A percentile compares a stretch with the other conserved stretches of the same genome.
phyloP scores from a whole-genome alignment of 1,140 invertebrate species.

The Tribolium madens region DNA sequence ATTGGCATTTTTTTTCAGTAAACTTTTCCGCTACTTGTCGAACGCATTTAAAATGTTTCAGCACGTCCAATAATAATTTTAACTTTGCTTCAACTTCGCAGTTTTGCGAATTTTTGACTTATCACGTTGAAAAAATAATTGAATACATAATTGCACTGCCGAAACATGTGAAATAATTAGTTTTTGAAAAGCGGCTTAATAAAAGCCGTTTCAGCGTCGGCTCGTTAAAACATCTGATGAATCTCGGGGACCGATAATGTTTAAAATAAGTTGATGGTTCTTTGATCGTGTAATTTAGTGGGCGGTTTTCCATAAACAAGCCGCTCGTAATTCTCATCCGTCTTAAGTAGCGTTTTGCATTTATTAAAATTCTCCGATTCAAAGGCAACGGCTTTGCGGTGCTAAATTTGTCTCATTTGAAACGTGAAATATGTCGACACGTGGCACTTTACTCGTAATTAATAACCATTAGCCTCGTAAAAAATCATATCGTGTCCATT shows the following conservation, averaged over 20 bases:
- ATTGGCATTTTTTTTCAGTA: neutral
- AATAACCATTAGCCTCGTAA: neutral
- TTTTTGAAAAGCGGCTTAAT: neutral
- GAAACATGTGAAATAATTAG: neutral
- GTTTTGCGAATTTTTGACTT: neutral
- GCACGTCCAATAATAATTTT: neutral
- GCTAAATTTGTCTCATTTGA: conserved; percentile 4
- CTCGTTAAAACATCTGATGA: neutral
- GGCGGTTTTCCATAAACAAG: conserved; percentile 1
- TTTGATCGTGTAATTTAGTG: conserved; percentile 28
- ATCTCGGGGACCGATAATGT: neutral
- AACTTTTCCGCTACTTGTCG: neutral
- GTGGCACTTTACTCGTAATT: neutral
- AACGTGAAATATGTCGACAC: conserved; percentile 4
- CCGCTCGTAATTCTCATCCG: conserved; percentile 5
- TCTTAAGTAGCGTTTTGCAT: conserved; percentile 23
- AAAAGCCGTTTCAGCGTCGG: neutral
- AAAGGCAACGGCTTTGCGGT: neutral
- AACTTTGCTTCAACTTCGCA: neutral
- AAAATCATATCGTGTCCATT: neutral
- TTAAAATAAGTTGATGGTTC: conserved; percentile 28
- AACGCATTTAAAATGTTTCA: neutral
- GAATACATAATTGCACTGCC: too few species aligned
- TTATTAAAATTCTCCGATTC: conserved; percentile 28
- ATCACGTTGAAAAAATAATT: neutral